phyloP scores from a whole-genome alignment of 2,888 invertebrate species.

The Agrotis puta region DNA sequence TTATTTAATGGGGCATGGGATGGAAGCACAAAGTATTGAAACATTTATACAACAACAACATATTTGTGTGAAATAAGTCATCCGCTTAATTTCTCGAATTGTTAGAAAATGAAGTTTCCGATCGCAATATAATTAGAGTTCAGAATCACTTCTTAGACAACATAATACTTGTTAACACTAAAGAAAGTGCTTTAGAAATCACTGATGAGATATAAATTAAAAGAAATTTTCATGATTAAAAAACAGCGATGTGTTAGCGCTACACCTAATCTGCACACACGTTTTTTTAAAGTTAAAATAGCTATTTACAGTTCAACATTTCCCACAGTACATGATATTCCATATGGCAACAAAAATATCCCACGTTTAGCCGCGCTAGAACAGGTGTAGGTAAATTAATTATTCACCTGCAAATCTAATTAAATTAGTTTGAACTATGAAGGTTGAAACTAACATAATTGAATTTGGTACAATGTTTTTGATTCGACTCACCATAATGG shows the following conservation, averaged over 20 bases:
- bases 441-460: slow-evolving; percentile 41
- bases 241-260: not conserved
- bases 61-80: not conserved
- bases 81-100: not conserved
- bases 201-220: too few species aligned
- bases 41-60: not conserved
- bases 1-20: not conserved
- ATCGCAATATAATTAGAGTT: too few species aligned
- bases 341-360: slow-evolving; percentile 24
- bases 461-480: slow-evolving; percentile 43
- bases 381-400: slow-evolving; percentile 44
- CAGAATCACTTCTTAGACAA: too few species aligned
- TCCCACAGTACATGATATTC: not conserved
- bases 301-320: not conserved
- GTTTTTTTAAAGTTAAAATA: not conserved
- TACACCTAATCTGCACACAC: not conserved
- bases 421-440: slow-evolving; percentile 53
- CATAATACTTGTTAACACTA: too few species aligned
- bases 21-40: not conserved
- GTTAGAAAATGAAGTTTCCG: not conserved
- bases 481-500: slow-evolving; percentile 32
- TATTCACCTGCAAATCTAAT: slow-evolving; percentile 54
- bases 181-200: too few species aligned
- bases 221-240: not conserved
- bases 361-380: slow-evolving; percentile 3